phyloP scores from a whole-genome alignment of 2,113 vertebrate species.

The Petroica traversi region DNA sequence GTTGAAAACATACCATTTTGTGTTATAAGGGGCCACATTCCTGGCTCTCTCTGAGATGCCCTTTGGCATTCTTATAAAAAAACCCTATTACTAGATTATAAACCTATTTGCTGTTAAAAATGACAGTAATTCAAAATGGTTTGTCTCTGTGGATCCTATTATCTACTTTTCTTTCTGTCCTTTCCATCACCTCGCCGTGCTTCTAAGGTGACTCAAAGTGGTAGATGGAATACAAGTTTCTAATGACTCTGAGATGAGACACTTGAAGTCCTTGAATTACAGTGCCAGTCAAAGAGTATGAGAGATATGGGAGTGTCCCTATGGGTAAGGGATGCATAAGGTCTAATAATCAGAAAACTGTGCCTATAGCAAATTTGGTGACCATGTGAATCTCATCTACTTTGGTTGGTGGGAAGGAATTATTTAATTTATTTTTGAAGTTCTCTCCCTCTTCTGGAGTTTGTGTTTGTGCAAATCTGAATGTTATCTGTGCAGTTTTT shows the following conservation, averaged over 20 bases:
- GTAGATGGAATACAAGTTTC: not conserved
- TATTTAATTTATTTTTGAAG: not conserved
- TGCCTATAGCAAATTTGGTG: not conserved
- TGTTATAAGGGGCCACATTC: not conserved
- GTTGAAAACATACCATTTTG: not conserved
- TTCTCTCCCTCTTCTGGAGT: not conserved
- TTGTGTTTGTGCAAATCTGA: not conserved
- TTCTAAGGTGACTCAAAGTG: not conserved
- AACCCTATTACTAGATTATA: not conserved
- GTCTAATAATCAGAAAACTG: not conserved
- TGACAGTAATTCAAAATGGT: not conserved
- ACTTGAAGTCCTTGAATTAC: not conserved
- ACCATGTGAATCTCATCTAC: not conserved
- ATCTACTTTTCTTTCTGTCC: not conserved
- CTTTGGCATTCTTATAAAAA: not conserved
- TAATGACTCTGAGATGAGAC: not conserved
- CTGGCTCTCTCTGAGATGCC: not conserved
- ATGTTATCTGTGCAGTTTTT: not conserved
- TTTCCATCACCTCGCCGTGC: rapidly evolving
- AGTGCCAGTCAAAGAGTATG: not conserved
- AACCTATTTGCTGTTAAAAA: not conserved
- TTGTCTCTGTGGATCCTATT: not conserved
- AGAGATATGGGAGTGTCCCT: not conserved
- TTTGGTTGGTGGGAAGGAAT: not conserved
- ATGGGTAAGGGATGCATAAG: not conserved